Base-by-base conservation (phyloP, 2,797 vertebrate genomes). In the Adrianichthys oophorus region DNA sequence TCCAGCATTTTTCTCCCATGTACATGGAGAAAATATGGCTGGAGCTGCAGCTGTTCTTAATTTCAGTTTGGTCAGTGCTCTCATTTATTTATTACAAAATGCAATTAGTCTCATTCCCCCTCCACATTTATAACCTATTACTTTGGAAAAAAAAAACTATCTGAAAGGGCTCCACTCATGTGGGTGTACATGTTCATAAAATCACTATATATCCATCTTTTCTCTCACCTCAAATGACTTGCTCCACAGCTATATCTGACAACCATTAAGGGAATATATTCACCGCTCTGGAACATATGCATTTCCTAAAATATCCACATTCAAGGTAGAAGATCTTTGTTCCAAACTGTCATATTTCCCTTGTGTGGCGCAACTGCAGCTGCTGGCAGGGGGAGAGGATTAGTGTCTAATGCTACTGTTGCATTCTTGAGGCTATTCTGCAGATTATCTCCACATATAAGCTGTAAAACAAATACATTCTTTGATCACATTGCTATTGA, bases 251-350 rank as follows among this genome's bases (percentile, higher is more conserved):
- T 47, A 72, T 59, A 37, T n/a, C 3, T 26, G 5, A 61, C 41
- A 48, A 47, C 52, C 48, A 54, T 55, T 70, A 65, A 57, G 43
- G 26, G 71, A 83, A 60, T 68, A 59, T 68, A 63, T 58, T 56
- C 51, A 26, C 4, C 69, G 51, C 59, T 72, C 52, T 65, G 21
- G 65, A 57, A 54, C 59, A 79, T 53, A 72, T 77, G 56, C 23
- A 54, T 40, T 62, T 74, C 73, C 70, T 63, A 75, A 75, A 82
- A 81, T 75, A 76, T 62, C 66, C 72, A 66, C 67, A 74, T 47
- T 62, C 54, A 72, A 75, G 70, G 51, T 29, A n/a, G 65, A 57
- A 53, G 62, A 56, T 65, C 47, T 50, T 26, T 66, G 32, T 65
- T 62, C 59, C 46, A 46, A 76, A 65, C 59, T 69, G 74, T 71